phyloP scores from a whole-genome alignment of 1,140 invertebrate genomes.

The Hetaerina americana region DNA sequence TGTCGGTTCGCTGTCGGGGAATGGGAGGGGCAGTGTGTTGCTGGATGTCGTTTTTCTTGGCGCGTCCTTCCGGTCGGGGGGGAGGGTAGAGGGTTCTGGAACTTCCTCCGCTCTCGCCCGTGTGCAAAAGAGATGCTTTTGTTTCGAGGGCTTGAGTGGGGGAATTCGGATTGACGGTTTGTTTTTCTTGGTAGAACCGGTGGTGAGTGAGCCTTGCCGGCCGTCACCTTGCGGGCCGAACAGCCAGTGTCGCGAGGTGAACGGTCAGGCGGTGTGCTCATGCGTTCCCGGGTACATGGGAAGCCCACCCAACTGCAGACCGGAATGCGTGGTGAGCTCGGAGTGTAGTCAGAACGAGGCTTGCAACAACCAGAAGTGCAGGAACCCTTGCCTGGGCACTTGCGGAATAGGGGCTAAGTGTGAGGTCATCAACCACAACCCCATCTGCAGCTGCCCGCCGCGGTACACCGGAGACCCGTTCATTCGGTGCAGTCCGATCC shows the following conservation, averaged over 20 bases:
- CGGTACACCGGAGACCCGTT: conserved; percentile 45
- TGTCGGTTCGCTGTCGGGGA: too few relatives aligned
- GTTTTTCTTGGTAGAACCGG: neutral
- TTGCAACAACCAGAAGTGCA: conserved; percentile 53
- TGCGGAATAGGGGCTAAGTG: conserved; percentile 52
- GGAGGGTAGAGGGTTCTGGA: too few relatives aligned
- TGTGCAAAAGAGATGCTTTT: conserved; percentile 25
- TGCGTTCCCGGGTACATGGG: conserved; percentile 67
- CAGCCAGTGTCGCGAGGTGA: conserved; percentile 55
- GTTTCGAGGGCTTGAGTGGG: too few relatives aligned
- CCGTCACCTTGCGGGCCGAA: conserved; percentile 69
- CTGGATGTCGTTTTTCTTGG: too few relatives aligned
- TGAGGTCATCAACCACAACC: conserved; percentile 47
- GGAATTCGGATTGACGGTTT: conserved; percentile 23
- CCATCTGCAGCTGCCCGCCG: conserved; percentile 46
- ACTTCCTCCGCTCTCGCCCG: conserved; percentile 14
- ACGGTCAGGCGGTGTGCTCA: conserved; percentile 62
- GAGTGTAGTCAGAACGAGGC: conserved; percentile 47
- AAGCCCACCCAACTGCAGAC: conserved; percentile 55
- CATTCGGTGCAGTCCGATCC: conserved; percentile 40
- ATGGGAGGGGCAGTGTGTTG: too few relatives aligned
- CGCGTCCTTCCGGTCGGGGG: too few relatives aligned
- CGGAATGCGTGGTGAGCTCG: conserved; percentile 50
- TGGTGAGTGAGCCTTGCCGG: conserved; percentile 30
- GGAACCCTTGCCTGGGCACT: conserved; percentile 50